Evolutionary conservation across 2,113 vertebrate species (phyloP), one percentile per base, ranked within the genome.

Genomic region (Nycticryphes semicollaris): DNA sequence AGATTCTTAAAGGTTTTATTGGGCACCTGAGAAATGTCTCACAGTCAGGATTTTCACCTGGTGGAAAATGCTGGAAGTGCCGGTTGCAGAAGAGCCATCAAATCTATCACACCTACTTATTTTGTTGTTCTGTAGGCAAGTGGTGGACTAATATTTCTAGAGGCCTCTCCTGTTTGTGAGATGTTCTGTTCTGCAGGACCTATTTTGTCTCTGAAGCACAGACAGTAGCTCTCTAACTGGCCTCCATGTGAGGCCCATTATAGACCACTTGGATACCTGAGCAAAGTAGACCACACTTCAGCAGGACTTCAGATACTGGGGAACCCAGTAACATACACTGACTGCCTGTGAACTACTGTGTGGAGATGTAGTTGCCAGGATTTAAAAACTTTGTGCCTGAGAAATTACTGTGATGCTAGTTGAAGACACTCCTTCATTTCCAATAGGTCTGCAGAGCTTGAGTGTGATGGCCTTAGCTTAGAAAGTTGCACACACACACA

Each of bases 1-100:
- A 91, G 77, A 85, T 96, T 85, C 81, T 84, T 84, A 89, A 66
- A 92, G 31, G 18, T 94, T 96, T 96, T 96, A 97, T 95, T 93
- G 77, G 87, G 51, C 91, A 96, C 93, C 70, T 89, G 96, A 97
- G 94, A 94, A 96, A 95, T 85, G 41, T 84, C 84, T 92, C 78
- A 93, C 70, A 91, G 30, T 95, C 77, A 93, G 31, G 37, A 92
- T 96, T 97, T 96, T 95, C 92, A 97, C 92, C 96, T 94, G 89
- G 70, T 96, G 96, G 96, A 96, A 96, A 96, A 96, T 94, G 59
- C 17, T 94, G 87, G 48, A 94, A 63, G 75, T 95, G 89, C 62
- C 94, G 79, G 66, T 87, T 95, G 70, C 77, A 96, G 54, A 92
- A 79, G 53, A 89, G 37, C 47, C 86, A 91, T 92, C 80, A 96